These are phyloP conservation scores for Erebia ligea DNA, from an alignment of 2,888 invertebrate species.

Conservation along the genomic window DNA sequence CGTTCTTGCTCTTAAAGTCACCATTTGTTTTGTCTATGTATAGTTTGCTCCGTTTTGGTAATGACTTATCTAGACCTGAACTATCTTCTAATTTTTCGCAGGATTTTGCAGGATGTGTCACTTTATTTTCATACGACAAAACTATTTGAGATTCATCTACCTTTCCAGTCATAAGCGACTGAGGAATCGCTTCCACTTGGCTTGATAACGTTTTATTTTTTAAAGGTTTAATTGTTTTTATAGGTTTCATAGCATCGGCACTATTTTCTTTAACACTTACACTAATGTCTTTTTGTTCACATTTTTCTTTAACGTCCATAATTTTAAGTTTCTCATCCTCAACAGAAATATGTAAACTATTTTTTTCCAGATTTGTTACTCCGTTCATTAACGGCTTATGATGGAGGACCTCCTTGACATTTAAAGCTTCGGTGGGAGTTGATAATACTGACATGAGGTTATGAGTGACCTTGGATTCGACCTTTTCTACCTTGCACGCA, in stretches of 20 bases:
- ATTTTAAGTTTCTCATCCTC: slow-evolving; percentile 31
- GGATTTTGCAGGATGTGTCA: slow-evolving; percentile 18
- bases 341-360: slow-evolving; percentile 24
- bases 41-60: slow-evolving; percentile 35
- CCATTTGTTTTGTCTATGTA: slow-evolving; percentile 41
- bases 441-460: slow-evolving; percentile 74
- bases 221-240: slow-evolving; percentile 29
- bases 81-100: slow-evolving; percentile 21
- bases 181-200: slow-evolving; percentile 32
- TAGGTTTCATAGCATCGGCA: slow-evolving; percentile 29
- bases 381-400: slow-evolving; percentile 34
- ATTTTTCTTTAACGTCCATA: slow-evolving; percentile 36
- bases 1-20: slow-evolving; percentile 45
- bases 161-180: slow-evolving; percentile 33
- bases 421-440: slow-evolving; percentile 59
- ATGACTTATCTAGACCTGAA: slow-evolving; percentile 28
- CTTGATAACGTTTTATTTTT: slow-evolving; percentile 22
- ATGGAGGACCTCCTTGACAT: slow-evolving; percentile 52
- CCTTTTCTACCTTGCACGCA: slow-evolving; percentile 68
- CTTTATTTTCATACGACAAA: slow-evolving; percentile 24
- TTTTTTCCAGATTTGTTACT: slow-evolving; percentile 43
- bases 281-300: slow-evolving; percentile 34
- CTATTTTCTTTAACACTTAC: slow-evolving; percentile 37
- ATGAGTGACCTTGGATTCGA: slow-evolving; percentile 69
- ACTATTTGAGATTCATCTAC: slow-evolving; percentile 45